Conservation (phyloP, 2,797 vertebrate species). For the Stomatorhinus walkeri region DNA sequence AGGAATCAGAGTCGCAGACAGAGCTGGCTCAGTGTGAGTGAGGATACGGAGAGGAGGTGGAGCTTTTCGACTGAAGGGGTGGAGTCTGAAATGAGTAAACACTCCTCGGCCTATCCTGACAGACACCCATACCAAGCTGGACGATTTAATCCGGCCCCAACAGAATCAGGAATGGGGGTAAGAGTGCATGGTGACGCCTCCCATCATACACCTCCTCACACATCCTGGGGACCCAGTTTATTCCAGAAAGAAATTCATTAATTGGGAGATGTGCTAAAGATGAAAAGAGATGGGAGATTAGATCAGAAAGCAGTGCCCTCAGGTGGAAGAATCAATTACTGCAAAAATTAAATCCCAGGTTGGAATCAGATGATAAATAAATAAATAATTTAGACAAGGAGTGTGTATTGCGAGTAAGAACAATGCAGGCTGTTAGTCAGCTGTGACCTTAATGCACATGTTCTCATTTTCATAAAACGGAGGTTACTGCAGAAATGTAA, state of each 20-base stretch:
- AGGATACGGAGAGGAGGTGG: neutral
- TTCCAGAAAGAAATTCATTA: neutral
- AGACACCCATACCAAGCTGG: neutral
- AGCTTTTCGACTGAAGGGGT: neutral
- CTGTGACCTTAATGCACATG: neutral
- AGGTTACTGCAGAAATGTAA: neutral
- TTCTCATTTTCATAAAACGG: neutral
- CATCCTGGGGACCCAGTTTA: neutral
- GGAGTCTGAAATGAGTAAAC: neutral
- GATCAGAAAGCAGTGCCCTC: conserved; percentile 41
- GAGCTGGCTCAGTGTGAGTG: neutral
- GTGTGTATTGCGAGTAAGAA: neutral
- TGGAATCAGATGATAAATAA: neutral
- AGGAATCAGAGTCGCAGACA: neutral
- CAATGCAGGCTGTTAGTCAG: neutral
- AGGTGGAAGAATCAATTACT: conserved; percentile 38
- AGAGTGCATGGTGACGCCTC: neutral
- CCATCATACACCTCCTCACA: neutral
- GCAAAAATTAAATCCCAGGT: conserved; percentile 10
- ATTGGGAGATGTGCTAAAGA: conserved; percentile 25
- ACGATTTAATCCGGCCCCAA: neutral
- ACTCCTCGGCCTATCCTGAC: neutral
- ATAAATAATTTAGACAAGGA: neutral
- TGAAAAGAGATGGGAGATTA: conserved; percentile 37
- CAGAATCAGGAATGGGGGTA: neutral